Evolutionary conservation across 2,797 vertebrate species (phyloP), one percentile per base, ranked within the genome.

Genomic region (Rachycentron canadum): DNA sequence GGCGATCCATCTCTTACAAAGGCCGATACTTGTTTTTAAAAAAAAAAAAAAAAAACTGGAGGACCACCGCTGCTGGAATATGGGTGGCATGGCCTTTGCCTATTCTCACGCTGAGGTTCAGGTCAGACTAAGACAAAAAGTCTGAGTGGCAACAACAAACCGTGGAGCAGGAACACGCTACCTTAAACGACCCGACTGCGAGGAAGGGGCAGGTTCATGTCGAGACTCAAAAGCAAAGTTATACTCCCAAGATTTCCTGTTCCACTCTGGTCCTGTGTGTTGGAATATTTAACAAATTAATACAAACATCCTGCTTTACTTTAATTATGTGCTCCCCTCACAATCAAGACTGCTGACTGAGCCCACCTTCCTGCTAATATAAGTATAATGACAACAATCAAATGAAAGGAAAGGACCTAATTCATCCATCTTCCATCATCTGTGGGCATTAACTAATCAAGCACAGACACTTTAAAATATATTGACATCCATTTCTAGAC

Each of bases 1-100:
- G 41, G 5, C 3, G 30, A 75, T 86, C 23, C 19, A 71, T 81
- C 57, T 63, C 23, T 25, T 56, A 21, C 13, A 43, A 41, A 50
- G 30, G 28, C 7, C 59, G 23, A 52, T 61, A 38, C 40, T 53
- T 62, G 17, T 52, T 74, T 73, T 16, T n/a, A n/a, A n/a, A n/a
- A n/a, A n/a, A n/a, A n/a, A n/a, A n/a, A n/a, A n/a, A n/a, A n/a
- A n/a, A 49, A 69, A 60, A 23, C 55, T n/a, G 47, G 30, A 57
- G 17, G 63, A 21, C 66, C 28, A 25, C 7, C 43, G 23, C 4
- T 13, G 17, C 28, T 68, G 38, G 53, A 38, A 10, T 70, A 64
- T 43, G 38, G 16, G 13, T 56, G 5, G 69, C 30, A 49, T 4
- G 36, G 23, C 36, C 36, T 63, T 55, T 11, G 12, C 64, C 64